phyloP scores from a whole-genome alignment of 1,140 invertebrate species.

The Orussus abietinus region DNA sequence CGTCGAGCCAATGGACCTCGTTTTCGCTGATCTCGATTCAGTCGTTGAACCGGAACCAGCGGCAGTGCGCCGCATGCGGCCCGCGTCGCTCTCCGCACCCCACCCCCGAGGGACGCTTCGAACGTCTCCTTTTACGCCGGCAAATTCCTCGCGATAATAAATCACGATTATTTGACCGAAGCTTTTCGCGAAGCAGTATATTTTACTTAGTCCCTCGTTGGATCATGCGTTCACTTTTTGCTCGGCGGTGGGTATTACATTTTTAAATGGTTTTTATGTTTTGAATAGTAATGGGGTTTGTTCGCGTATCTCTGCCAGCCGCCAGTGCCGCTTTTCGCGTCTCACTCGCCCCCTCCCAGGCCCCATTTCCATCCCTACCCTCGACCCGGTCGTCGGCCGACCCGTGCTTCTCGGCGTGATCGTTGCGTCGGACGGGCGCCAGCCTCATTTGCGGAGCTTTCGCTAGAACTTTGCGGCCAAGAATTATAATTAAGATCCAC shows the following conservation, averaged over 20 bases:
- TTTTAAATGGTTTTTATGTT: constrained; percentile 56
- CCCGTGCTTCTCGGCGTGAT: constrained; percentile 20
- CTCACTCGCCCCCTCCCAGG: constrained; percentile 13
- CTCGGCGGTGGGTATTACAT: constrained; percentile 43
- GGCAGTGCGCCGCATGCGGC: too few relatives aligned
- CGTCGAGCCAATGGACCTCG: too few relatives aligned
- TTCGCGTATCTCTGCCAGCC: constrained; percentile 23
- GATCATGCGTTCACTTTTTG: constrained; percentile 42
- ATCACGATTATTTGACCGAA: constrained; percentile 55
- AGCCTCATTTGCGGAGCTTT: constrained; percentile 46
- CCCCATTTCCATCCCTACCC: background rate
- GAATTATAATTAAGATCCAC: constrained; percentile 52
- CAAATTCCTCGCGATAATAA: constrained; percentile 51
- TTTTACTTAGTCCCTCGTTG: constrained; percentile 53
- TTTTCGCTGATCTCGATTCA: too few relatives aligned
- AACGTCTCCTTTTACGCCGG: constrained; percentile 19
- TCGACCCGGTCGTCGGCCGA: background rate
- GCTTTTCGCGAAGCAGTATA: constrained; percentile 49
- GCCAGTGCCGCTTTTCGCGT: constrained; percentile 1
- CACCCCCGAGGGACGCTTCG: constrained; percentile 3
- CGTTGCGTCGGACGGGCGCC: constrained; percentile 46
- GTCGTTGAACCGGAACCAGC: too few relatives aligned
- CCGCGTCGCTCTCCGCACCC: too few relatives aligned
- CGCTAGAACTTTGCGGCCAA: constrained; percentile 45
- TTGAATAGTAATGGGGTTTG: constrained; percentile 50